Conservation (phyloP, 2,888 invertebrate genomes). For the Malthinus seriepunctatus region DNA sequence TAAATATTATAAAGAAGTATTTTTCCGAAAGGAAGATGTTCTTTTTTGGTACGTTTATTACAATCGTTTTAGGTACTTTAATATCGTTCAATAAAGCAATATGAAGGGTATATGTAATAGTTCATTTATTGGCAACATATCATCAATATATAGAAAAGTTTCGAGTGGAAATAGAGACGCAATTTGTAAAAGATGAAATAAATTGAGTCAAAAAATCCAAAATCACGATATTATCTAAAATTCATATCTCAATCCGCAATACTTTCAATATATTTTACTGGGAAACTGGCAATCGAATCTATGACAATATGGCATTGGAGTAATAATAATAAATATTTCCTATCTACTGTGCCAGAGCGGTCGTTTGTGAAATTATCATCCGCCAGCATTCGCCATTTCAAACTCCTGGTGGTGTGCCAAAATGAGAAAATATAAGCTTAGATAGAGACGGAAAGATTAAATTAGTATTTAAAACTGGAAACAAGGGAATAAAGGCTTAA, state of each 20-base stretch:
- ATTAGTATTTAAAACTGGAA: slow-evolving; percentile 41
- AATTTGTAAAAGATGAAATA: slow-evolving; percentile 25
- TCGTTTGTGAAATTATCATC: slow-evolving; percentile 46
- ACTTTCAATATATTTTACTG: slow-evolving; percentile 30
- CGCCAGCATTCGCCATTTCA: slow-evolving; percentile 35
- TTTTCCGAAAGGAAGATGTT: too few relatives aligned
- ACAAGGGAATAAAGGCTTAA: slow-evolving; percentile 31
- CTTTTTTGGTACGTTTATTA: too few relatives aligned
- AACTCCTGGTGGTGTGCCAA: slow-evolving; percentile 17
- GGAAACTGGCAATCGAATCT: slow-evolving; percentile 43
- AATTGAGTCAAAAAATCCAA: slow-evolving; percentile 25
- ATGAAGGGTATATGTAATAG: slow-evolving; percentile 6
- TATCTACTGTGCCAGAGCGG: slow-evolving; percentile 44
- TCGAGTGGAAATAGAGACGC: slow-evolving; percentile 24
- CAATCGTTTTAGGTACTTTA: too few relatives aligned
- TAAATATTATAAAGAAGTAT: too few relatives aligned
- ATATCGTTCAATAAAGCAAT: background rate
- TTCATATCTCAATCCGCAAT: slow-evolving; percentile 28
- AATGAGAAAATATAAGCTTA: slow-evolving; percentile 30
- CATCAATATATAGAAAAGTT: slow-evolving; percentile 24
- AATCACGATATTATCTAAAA: slow-evolving; percentile 28
- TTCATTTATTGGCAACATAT: slow-evolving; percentile 22
- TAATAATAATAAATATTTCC: slow-evolving; percentile 49
- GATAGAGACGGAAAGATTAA: slow-evolving; percentile 33
- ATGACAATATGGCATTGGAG: slow-evolving; percentile 45